phyloP scores from a whole-genome alignment of 1,140 invertebrate genomes.

The Apocrypta bakeri region DNA sequence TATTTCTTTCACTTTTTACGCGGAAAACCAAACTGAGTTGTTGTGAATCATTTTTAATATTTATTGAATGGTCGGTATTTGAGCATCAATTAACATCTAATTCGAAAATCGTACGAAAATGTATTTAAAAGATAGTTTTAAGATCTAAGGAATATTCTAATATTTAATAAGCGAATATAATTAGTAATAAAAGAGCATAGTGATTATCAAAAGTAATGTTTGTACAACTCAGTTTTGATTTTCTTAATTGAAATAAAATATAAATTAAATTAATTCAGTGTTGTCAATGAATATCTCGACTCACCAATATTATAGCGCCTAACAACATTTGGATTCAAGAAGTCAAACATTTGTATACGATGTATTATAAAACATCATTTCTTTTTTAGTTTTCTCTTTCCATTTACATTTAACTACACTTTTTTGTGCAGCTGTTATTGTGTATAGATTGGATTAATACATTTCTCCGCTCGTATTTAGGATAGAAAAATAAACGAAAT shows the following conservation, averaged over 20 bases:
- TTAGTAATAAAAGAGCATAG: conserved; percentile 20
- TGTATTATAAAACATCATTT: conserved; percentile 14
- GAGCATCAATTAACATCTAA: conserved; percentile 16
- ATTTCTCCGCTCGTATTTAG: conserved; percentile 49
- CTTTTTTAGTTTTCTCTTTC: conserved; percentile 10
- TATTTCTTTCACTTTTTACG: conserved; percentile 18
- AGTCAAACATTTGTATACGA: conserved; percentile 47
- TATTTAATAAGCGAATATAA: conserved; percentile 30
- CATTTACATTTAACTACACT: conserved; percentile 6
- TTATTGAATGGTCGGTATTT: conserved; percentile 20
- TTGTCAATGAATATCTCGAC: conserved; percentile 3
- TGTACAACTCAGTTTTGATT: conserved; percentile 38
- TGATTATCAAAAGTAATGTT: conserved; percentile 31
- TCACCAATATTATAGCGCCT: conserved; percentile 2
- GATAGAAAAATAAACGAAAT: conserved; percentile 49
- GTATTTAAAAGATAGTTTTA: conserved; percentile 34
- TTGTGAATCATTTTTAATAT: conserved; percentile 17
- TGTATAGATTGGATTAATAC: conserved; percentile 46
- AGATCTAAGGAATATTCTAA: conserved; percentile 24
- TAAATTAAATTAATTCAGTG: conserved; percentile 1
- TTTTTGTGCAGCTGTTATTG: conserved; percentile 47
- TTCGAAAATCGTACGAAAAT: conserved; percentile 31
- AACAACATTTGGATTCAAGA: conserved; percentile 15
- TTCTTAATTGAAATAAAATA: conserved; percentile 11
- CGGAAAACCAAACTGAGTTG: conserved; percentile 44